A percentile compares a stretch with the other conserved stretches of the same genome.
Conservation (phyloP, 1,140 invertebrate species). For the Drosophila pachea region DNA sequence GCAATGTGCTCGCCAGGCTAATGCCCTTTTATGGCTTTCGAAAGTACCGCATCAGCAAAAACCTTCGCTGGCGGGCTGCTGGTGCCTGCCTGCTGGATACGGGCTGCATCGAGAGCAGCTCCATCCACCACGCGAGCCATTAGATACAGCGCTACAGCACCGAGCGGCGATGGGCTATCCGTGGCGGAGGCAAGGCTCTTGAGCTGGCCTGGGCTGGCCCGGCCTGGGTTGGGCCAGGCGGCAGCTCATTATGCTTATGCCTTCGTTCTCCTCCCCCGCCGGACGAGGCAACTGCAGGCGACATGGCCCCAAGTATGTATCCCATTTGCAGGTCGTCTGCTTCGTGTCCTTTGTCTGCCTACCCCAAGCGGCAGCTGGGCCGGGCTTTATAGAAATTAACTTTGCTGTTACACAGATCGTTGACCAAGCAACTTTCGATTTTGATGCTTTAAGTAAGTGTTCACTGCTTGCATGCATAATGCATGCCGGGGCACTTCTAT, state of each 20-base stretch:
- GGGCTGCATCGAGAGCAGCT: slow-evolving; percentile 27
- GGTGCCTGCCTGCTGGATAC: not conserved
- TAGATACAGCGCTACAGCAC: slow-evolving; percentile 27
- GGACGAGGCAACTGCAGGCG: not conserved
- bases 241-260: slow-evolving; percentile 56
- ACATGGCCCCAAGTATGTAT: slow-evolving; percentile 41
- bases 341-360: slow-evolving; percentile 22
- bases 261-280: not conserved
- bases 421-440: slow-evolving; percentile 42
- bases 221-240: slow-evolving; percentile 3
- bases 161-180: not conserved
- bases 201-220: no score
- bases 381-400: slow-evolving; percentile 20
- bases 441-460: slow-evolving; percentile 8
- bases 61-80: slow-evolving; percentile 25
- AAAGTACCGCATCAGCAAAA: slow-evolving; percentile 68
- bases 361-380: not conserved
- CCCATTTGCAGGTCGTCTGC: slow-evolving; percentile 50
- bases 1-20: slow-evolving; percentile 61
- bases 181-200: slow-evolving; percentile 2
- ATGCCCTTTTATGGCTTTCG: slow-evolving; percentile 73
- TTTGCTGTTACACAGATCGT: slow-evolving; percentile 35
- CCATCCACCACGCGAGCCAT: slow-evolving; percentile 36
- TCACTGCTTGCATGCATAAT: not conserved
- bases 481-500: no score